These are phyloP conservation scores for Pao palembangensis DNA, from an alignment of 2,113 vertebrate genomes.

Conservation along the genomic window DNA sequence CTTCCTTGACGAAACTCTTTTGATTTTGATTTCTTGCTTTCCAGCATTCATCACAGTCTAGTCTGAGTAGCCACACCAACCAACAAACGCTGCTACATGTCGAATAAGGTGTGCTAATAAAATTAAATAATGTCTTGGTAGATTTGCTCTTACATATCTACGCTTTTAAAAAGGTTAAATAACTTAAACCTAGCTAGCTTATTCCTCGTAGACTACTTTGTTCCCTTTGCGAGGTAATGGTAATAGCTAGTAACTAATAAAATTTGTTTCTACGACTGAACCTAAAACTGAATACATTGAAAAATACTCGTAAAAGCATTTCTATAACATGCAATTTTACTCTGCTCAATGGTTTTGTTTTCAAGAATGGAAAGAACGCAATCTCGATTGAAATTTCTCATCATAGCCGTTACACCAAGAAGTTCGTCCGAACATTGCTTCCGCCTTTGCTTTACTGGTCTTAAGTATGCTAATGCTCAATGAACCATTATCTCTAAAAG, in stretches of 20 bases:
- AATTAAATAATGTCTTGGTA: background rate
- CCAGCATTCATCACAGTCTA: conserved; percentile 39
- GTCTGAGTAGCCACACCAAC: background rate
- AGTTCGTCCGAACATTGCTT: background rate
- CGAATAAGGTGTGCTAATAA: background rate
- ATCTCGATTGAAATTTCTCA: conserved; percentile 8
- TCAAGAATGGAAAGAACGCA: background rate
- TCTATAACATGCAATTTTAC: too few species aligned
- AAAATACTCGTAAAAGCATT: too few species aligned
- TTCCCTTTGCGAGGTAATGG: too few species aligned
- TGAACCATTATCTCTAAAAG: too few species aligned
- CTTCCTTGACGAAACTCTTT: conserved; percentile 61
- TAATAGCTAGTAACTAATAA: too few species aligned
- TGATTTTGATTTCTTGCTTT: conserved; percentile 47
- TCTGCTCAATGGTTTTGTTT: background rate
- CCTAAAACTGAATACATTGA: too few species aligned
- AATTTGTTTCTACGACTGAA: too few species aligned
- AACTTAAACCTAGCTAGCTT: too few species aligned
- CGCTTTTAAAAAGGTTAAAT: too few species aligned
- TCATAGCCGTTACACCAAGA: background rate
- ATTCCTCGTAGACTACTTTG: too few species aligned
- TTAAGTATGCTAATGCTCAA: too few species aligned
- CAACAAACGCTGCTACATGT: conserved; percentile 10
- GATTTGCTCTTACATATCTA: too few species aligned
- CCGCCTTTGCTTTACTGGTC: conserved; percentile 13